phyloP scores from a whole-genome alignment of 2,113 vertebrate genomes.

The cat (Felis catus) region F.catus_Fca126_mat1.0 CM031418.1:87246001-87246500 shows the following conservation, averaged over 20 bases:
- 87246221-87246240: background rate
- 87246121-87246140: background rate
- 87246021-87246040: background rate
- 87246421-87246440: background rate
- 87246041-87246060: background rate
- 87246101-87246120: background rate
- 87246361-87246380: background rate
- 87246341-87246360: background rate
- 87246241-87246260: background rate
- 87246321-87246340: background rate
- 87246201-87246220: background rate
- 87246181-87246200: background rate
- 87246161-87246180: background rate
- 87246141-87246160: background rate
- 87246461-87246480: background rate
- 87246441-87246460: background rate
- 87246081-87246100: background rate
- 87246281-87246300: background rate
- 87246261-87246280: background rate
- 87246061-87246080: background rate
- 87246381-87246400: background rate
- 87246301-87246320: fast-evolving
- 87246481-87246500: background rate
- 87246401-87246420: background rate
- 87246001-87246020: background rate